Base-by-base conservation (phyloP, 2,888 invertebrate species). In the Leptinotarsa rubiginosa region DNA sequence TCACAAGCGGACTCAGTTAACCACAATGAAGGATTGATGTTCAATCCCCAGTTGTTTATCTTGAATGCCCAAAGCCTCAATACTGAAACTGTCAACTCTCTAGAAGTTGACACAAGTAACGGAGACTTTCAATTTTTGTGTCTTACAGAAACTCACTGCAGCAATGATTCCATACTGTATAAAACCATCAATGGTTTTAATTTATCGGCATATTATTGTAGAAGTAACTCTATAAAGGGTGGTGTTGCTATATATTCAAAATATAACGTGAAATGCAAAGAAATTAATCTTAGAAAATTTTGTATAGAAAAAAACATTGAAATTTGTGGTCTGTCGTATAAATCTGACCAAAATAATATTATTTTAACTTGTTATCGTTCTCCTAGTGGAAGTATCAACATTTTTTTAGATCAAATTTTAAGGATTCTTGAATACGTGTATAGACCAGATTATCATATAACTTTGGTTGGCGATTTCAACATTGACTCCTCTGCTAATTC, bases 201-300 rank as follows among this genome's bases (percentile, higher is more conserved):
- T 65, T n/a, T 65, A 65, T 65, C 65, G 31, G 41, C 65, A 41
- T n/a, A 65, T 65, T 65, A 65, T 65, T 65, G 65, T 20, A 47
- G 65, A 65, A 31, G 12, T 41, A 41, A 65, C 16, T 65, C 3
- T 41, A 47, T 41, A 16, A 65, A 65, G n/a, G 52, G 52, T 52
- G 52, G 52, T n/a, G n/a, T 52, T 52, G n/a, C 52, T n/a, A 52
- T 52, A 7, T 47, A 31, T n/a, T 65, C 47, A 4, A 65, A 65
- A 65, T 20, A n/a, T 65, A 47, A 47, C 18, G 4, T 65, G 16
- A 47, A 65, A 41, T 31, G n/a, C 47, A 65, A 65, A 41, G 47
- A 15, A 31, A 65, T 47, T 7, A 47, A 65, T 31, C 41, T 65
- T 41, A 47, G 41, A 47, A 47, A 31, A 65, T 31, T 18, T n/a